Percentiles rank a stretch among this genome's conserved stretches.
Evolutionary conservation across 1,140 invertebrate genomes (phyloP).

Genomic region (Apis dorsata): DNA sequence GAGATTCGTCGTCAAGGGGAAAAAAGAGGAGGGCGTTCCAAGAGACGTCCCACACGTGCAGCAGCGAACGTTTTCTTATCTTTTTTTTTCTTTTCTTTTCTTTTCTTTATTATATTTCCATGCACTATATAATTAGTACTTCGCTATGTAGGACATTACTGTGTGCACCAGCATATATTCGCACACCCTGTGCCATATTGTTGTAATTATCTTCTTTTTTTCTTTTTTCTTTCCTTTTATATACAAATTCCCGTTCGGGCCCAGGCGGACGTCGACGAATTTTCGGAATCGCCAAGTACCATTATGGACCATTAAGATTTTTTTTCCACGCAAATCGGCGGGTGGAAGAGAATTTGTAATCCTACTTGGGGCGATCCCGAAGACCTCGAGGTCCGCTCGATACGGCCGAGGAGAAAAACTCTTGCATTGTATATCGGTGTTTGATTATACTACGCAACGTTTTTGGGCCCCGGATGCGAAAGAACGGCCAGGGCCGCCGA

Average conservation of each 20-base stretch:
- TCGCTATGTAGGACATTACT: constrained; percentile 73
- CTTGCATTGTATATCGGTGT: constrained; percentile 73
- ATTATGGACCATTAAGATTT: constrained; percentile 17
- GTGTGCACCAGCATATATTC: constrained; percentile 67
- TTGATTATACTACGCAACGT: constrained; percentile 80
- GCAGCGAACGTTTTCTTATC: constrained; percentile 51
- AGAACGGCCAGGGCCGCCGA: constrained; percentile 67
- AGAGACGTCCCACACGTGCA: constrained; percentile 34
- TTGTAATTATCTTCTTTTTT: constrained; percentile 25
- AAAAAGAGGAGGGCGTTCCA: constrained; percentile 47
- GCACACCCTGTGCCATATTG: constrained; percentile 69
- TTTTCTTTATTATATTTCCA: constrained; percentile 58
- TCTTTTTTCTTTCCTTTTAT: constrained; percentile 31
- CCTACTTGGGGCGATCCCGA: constrained; percentile 46
- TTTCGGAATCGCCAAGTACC: constrained; percentile 33
- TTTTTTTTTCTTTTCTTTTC: no score
- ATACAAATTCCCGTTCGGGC: constrained; percentile 70
- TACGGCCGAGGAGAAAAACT: constrained; percentile 69
- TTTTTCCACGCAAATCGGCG: not conserved
- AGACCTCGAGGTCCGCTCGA: constrained; percentile 31
- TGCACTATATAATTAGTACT: constrained; percentile 71
- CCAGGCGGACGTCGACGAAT: constrained; percentile 34
- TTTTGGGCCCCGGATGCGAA: constrained; percentile 68
- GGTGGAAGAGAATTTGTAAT: not conserved
- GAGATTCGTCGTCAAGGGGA: constrained; percentile 56